Percentiles rank a stretch among this genome's conserved stretches.
Evolutionary conservation across 2,888 invertebrate species (phyloP).

Genomic region (Sicus ferrugineus): DNA sequence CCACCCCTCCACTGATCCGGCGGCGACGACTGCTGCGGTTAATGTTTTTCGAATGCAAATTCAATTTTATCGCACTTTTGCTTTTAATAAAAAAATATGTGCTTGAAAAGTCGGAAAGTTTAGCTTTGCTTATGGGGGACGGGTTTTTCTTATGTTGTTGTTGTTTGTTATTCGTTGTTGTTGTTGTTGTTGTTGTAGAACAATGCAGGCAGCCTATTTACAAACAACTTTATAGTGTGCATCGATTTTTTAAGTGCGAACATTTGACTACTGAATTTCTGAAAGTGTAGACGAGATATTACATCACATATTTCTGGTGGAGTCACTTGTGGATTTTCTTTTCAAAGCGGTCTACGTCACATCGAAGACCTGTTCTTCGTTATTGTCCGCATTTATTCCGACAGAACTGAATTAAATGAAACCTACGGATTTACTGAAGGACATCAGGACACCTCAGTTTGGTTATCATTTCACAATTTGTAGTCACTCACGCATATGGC

Average conservation of each 20-base stretch:
- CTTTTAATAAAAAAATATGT: slow-evolving; percentile 54
- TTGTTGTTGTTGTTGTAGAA: not conserved
- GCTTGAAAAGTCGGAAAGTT: slow-evolving; percentile 1
- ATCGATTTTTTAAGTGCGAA: too few relatives aligned
- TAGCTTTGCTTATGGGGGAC: not conserved
- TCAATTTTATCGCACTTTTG: slow-evolving; percentile 60
- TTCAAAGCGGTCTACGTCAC: too few relatives aligned
- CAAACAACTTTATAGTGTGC: too few relatives aligned
- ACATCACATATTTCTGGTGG: too few relatives aligned
- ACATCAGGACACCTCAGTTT: not conserved
- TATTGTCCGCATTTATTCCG: too few relatives aligned
- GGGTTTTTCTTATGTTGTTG: not conserved
- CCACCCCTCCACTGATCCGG: not conserved
- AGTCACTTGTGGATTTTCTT: too few relatives aligned
- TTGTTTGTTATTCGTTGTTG: too few relatives aligned
- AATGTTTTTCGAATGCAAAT: slow-evolving; percentile 61
- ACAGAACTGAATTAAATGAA: too few relatives aligned
- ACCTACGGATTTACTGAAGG: too few relatives aligned
- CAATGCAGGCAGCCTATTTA: too few relatives aligned
- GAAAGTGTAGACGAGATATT: not conserved
- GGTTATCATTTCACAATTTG: slow-evolving; percentile 1
- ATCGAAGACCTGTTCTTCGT: too few relatives aligned
- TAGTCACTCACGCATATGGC: slow-evolving; percentile 11
- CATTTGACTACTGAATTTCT: not conserved
- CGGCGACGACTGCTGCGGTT: slow-evolving; percentile 60